A percentile compares a stretch with the other conserved stretches of the same genome.
These are phyloP conservation scores for Semicossyphus pulcher DNA, from an alignment of 2,113 vertebrate species.

Conservation along the genomic window DNA sequence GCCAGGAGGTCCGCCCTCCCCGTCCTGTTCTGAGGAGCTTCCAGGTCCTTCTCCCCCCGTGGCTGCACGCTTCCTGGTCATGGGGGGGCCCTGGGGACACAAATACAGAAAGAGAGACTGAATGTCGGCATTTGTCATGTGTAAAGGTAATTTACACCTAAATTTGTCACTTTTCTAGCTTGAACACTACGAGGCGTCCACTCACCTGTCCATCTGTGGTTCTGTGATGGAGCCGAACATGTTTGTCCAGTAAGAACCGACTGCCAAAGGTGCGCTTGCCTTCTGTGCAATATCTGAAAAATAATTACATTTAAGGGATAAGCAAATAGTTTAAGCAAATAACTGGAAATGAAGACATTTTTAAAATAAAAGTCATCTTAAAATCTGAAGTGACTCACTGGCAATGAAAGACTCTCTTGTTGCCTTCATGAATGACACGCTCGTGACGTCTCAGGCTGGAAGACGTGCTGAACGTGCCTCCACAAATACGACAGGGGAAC, in stretches of 20 bases:
- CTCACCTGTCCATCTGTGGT: slow-evolving; percentile 71
- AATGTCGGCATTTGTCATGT: background rate
- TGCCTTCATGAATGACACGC: slow-evolving; percentile 93
- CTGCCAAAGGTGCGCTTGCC: slow-evolving; percentile 95
- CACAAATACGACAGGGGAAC: slow-evolving; percentile 92
- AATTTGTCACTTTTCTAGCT: background rate
- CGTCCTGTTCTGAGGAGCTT: slow-evolving; percentile 80
- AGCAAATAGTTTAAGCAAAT: background rate
- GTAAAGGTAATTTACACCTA: too few species aligned
- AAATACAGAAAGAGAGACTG: background rate
- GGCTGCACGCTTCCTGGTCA: slow-evolving; percentile 80
- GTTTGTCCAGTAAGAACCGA: slow-evolving; percentile 92
- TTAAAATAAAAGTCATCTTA: background rate
- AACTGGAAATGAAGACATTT: background rate
- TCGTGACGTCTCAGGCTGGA: slow-evolving; percentile 92
- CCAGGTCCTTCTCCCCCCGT: slow-evolving; percentile 71
- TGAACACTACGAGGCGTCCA: background rate
- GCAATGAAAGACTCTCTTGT: slow-evolving; percentile 94
- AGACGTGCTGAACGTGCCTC: slow-evolving; percentile 92
- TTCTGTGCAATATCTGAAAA: slow-evolving; percentile 91
- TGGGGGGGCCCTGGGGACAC: slow-evolving; percentile 65
- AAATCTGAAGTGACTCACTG: slow-evolving; percentile 81
- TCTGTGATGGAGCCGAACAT: slow-evolving; percentile 90
- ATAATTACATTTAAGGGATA: background rate
- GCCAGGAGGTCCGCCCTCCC: slow-evolving; percentile 60